These are phyloP conservation scores for Uria lomvia DNA, from an alignment of 2,113 vertebrate genomes.

Conservation along the genomic window DNA sequence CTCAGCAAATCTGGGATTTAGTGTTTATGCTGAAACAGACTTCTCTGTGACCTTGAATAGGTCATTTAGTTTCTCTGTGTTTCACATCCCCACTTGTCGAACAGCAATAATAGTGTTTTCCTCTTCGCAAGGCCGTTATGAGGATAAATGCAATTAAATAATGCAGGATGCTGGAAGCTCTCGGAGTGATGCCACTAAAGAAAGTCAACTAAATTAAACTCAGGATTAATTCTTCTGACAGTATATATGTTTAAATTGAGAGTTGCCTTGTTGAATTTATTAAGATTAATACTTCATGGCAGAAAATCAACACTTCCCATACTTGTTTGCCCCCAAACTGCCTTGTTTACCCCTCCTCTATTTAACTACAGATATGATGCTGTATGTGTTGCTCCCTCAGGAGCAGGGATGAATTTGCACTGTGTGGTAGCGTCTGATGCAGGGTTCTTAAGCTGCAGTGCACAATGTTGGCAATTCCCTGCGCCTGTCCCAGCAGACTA, in stretches of 20 bases:
- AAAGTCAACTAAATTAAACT: neutral
- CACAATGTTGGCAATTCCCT: neutral
- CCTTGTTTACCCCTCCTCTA: neutral
- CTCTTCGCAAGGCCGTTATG: neutral
- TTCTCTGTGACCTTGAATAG: conserved; percentile 21
- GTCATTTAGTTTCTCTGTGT: neutral
- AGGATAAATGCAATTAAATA: conserved; percentile 22
- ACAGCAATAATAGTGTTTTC: neutral
- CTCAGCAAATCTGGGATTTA: conserved; percentile 36
- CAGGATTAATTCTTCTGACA: neutral
- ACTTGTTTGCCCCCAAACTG: neutral
- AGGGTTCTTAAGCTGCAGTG: neutral
- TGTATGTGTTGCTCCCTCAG: neutral
- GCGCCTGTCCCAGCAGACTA: accelerated
- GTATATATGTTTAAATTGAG: neutral
- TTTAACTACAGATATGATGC: neutral
- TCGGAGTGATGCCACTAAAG: neutral
- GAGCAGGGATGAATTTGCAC: neutral
- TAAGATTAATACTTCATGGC: neutral
- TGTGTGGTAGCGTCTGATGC: neutral
- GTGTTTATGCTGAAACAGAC: neutral
- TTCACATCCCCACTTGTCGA: neutral
- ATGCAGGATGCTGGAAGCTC: neutral
- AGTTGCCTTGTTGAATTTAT: neutral
- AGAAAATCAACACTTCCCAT: neutral